Evolutionary conservation across 1,140 invertebrate species (phyloP), one percentile per base, ranked within the genome.

Genomic region (Drusus annulatus): DNA sequence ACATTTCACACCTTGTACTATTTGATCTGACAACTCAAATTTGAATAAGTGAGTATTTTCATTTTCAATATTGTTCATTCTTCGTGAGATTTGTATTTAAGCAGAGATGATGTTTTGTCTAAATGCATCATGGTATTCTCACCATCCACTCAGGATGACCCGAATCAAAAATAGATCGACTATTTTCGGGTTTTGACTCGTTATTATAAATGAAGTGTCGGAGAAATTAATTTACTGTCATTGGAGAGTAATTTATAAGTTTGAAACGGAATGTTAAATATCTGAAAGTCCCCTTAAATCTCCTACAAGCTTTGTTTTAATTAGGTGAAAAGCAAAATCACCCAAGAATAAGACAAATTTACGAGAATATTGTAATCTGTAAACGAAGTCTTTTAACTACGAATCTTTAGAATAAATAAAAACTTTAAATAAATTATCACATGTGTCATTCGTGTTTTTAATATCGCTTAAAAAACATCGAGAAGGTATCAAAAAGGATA

Each of bases 1-100:
- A 80, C 79, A 80, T 76, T 80, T 80, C 79, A 80, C 79, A 80
- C 79, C 79, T 80, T 71, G 78, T 79, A 45, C 36, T 45, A 58
- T 79, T 79, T 79, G 78, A 73, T 68, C 78, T 79, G 63, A 36
- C 52, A 56, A 50, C 16, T 54, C 77, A 50, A 71, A 19, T 50
- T 71, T 45, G 68, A 21, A 51, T 71, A 52, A 52, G 68, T 71
- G 45, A 71, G 68, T 71, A 51, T 74, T 51, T 71, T 71, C 28
- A 71, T 19, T 71, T 36, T 71, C 36, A 45, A 51, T 50, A n/a
- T 65, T 65, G 25, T 28, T n/a, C 23, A 21, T 65, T 28, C 62
- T 21, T 7, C 23, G 62, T 65, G 23, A n/a, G 21, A 28, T 25
- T 65, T 25, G 23, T 25, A 2, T n/a, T n/a, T 45, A 10, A 8